Evolutionary conservation across 2,113 vertebrate genomes (phyloP).

Genomic region (Hypanus sabinus): DNA sequence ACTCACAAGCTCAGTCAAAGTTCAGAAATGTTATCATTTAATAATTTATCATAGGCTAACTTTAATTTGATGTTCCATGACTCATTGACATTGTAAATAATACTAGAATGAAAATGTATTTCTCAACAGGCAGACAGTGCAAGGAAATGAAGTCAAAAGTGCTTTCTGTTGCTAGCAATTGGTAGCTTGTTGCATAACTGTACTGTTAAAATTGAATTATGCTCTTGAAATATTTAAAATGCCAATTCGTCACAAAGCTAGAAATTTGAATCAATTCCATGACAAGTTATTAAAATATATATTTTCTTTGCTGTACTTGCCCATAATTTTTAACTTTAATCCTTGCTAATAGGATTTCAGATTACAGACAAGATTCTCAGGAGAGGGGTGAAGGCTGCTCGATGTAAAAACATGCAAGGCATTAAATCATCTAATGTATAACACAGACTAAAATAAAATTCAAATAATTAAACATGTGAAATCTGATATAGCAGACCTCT

Average conservation of each 20-base stretch:
- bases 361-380: conserved; percentile 33
- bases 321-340: conserved; percentile 37
- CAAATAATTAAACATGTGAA: conserved; percentile 32
- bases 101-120: neutral
- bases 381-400: conserved; percentile 22
- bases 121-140: conserved; percentile 13
- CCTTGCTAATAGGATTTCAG: conserved; percentile 35
- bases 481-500: conserved; percentile 6
- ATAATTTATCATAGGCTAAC: conserved; percentile 9
- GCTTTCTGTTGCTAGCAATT: conserved; percentile 14
- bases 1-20: conserved; percentile 17
- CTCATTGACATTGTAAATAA: conserved; percentile 24
- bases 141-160: neutral
- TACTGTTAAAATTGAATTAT: conserved; percentile 30
- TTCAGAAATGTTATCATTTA: conserved; percentile 14
- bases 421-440: conserved; percentile 28
- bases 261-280: conserved; percentile 35
- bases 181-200: conserved; percentile 20
- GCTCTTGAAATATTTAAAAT: conserved; percentile 33
- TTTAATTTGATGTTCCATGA: conserved; percentile 11
- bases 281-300: conserved; percentile 37
- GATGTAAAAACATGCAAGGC: conserved; percentile 35
- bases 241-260: conserved; percentile 23
- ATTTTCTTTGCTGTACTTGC: neutral
- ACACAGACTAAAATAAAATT: conserved; percentile 34